Conservation (phyloP, 2,797 vertebrate species). For the Fratercula arctica region DNA sequence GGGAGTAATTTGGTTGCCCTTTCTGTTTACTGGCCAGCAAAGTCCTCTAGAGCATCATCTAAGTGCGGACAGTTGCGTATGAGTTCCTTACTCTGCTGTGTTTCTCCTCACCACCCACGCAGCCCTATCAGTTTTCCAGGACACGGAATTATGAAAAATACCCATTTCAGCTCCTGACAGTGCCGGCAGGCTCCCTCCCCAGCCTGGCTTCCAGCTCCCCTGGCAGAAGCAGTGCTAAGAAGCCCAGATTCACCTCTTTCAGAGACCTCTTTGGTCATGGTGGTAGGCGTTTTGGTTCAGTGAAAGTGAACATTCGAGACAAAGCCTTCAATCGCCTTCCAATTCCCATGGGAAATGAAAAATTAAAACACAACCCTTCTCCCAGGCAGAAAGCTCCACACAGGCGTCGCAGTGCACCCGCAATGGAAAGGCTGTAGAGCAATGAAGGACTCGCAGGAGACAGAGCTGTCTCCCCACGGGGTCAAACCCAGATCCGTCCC, state of each 20-base stretch:
- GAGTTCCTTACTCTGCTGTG: neutral
- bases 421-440: neutral
- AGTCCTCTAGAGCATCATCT: rapidly evolving
- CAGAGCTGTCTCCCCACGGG: neutral
- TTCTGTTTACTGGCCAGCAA: neutral
- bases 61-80: rapidly evolving
- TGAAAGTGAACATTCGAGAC: neutral
- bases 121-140: neutral
- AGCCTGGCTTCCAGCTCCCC: neutral
- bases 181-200: neutral
- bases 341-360: neutral
- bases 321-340: neutral
- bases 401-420: rapidly evolving
- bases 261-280: neutral
- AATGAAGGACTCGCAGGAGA: neutral
- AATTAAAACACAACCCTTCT: rapidly evolving
- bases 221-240: neutral
- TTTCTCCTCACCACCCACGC: neutral
- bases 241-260: neutral
- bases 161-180: too few species aligned
- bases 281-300: neutral
- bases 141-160: too few species aligned
- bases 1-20: neutral
- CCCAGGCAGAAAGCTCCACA: too few species aligned
- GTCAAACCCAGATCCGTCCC: neutral